phyloP scores from a whole-genome alignment of 2,888 invertebrate genomes.

The Calameuta pallipes region DNA sequence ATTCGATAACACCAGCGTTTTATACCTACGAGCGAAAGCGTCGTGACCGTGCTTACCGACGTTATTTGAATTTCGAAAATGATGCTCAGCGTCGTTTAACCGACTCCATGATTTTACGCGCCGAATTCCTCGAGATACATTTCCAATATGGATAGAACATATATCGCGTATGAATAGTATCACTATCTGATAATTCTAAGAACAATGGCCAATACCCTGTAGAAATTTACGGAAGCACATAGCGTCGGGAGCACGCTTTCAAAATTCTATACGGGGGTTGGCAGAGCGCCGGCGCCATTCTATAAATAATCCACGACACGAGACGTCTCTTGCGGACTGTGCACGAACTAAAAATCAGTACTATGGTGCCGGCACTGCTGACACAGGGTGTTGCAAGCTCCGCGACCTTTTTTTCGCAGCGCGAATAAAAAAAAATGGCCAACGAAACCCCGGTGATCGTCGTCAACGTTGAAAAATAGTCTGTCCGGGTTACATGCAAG shows the following conservation, averaged over 20 bases:
- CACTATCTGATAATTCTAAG: not conserved
- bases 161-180: not conserved
- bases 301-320: slow-evolving; percentile 43
- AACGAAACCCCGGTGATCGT: not conserved
- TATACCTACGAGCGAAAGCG: not conserved
- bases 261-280: slow-evolving; percentile 44
- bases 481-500: not conserved
- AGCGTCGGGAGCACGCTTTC: not conserved
- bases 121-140: not conserved
- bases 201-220: not conserved
- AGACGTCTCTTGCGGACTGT: slow-evolving; percentile 14
- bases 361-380: slow-evolving; percentile 16
- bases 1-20: not conserved
- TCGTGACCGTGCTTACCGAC: not conserved
- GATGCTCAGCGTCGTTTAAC: not conserved
- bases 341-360: slow-evolving; percentile 17
- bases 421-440: slow-evolving; percentile 3
- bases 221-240: not conserved
- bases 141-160: not conserved
- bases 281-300: slow-evolving; percentile 51
- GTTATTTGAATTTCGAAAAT: not conserved
- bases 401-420: slow-evolving; percentile 12
- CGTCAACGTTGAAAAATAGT: not conserved
- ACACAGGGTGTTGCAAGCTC: slow-evolving; percentile 10
- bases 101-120: not conserved